Base-by-base conservation (phyloP, 2,888 invertebrate genomes). In the Pristionchus mayeri region DNA sequence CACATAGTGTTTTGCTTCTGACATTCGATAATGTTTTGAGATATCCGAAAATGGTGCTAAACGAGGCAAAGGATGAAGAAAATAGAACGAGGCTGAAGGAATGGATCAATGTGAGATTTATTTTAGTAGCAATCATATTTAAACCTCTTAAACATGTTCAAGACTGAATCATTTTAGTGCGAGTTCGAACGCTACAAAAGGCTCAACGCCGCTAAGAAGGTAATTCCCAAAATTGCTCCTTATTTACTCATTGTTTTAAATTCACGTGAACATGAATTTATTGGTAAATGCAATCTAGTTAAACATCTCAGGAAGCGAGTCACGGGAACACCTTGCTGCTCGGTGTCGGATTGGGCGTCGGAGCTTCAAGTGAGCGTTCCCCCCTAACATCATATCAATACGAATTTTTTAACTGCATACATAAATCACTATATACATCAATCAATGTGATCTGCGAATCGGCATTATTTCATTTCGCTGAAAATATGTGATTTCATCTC, bases 151-250 rank as follows among this genome's bases (percentile, higher is more conserved):
- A 24, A 40, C 71, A 37, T 9, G 27, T 34, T n/a, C n/a, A n/a
- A n/a, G n/a, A n/a, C n/a, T n/a, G n/a, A n/a, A n/a, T n/a, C n/a
- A n/a, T 89, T 92, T 85, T 86, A 92, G 92, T 90, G 88, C 13
- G 92, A 92, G 85, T 85, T 92, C 27, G 92, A 92, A 78, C 79
- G 87, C 13, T 92, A 92, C 87, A 90, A 92, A 83, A 87, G 89
- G 21, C 54, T 88, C 40, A 92, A 92, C 86, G 90, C 92, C 67
- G 91, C 90, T 48, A 92, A 92, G 83, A 87, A 92, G 50, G 92
- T 60, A 9, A n/a, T n/a, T n/a, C n/a, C n/a, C n/a, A n/a, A n/a
- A n/a, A n/a, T n/a, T n/a, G n/a, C n/a, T n/a, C n/a, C n/a, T n/a
- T n/a, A n/a, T n/a, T n/a, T n/a, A n/a, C n/a, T n/a, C n/a, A n/a